phyloP scores from a whole-genome alignment of 2,113 vertebrate genomes.

The Passer montanus region DNA sequence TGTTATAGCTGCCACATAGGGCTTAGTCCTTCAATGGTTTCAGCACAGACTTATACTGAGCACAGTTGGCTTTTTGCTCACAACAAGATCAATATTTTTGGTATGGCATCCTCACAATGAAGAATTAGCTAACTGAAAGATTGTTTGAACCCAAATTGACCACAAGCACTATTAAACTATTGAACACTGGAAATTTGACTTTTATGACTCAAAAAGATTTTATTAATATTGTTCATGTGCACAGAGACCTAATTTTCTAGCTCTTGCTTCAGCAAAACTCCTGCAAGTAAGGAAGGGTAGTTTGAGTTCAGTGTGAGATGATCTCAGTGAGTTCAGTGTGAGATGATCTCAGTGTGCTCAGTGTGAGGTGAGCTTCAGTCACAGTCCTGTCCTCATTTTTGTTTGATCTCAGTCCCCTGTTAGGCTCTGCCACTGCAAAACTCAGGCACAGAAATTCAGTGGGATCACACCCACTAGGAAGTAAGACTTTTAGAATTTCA shows the following conservation, averaged over 20 bases:
- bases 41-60: not conserved
- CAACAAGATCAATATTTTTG: not conserved
- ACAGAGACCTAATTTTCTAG: not conserved
- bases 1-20: not conserved
- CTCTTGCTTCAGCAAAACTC: not conserved
- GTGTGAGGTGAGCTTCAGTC: not conserved
- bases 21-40: not conserved
- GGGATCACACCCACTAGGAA: not conserved
- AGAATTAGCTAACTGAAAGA: not conserved
- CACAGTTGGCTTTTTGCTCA: not conserved
- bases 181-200: not conserved
- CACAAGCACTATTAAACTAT: not conserved
- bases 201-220: not conserved
- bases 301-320: not conserved
- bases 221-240: not conserved
- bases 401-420: not conserved
- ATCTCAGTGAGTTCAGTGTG: not conserved
- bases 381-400: not conserved
- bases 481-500: not conserved
- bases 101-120: not conserved
- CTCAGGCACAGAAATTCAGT: not conserved
- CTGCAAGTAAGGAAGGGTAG: not conserved
- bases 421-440: not conserved
- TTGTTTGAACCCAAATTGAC: not conserved
- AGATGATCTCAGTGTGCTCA: not conserved